Base-by-base conservation (phyloP, 2,888 invertebrate species). In the Agapetus fuscipes region DNA sequence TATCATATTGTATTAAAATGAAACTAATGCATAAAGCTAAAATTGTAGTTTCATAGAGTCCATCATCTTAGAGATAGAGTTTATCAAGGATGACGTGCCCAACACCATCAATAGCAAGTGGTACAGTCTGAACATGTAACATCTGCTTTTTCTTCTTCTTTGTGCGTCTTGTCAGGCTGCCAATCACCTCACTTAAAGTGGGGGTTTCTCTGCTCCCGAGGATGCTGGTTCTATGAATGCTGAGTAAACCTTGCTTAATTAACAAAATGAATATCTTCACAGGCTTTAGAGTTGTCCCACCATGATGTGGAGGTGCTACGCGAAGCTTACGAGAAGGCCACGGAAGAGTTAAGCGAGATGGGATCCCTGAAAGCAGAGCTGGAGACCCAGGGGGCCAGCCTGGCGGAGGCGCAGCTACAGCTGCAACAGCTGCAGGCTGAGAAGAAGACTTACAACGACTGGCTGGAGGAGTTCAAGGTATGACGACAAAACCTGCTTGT, bases 211-310 rank as follows among this genome's bases (percentile, higher is more conserved):
- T n/a, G n/a, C n/a, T n/a, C n/a, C n/a, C n/a, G n/a, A n/a, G n/a
- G n/a, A n/a, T n/a, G n/a, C n/a, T n/a, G n/a, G n/a, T n/a, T 28
- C 11, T 14, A 3, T 13, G 13, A 2, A 12, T 5, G 4, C 17
- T 9, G 16, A 6, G 10, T 25, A 25, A n/a, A 6, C 13, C 10
- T 24, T 7, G 32, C 39, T 24, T 15, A 14, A 34, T 34, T 13
- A 14, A 24, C 6, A 5, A 17, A 2, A 16, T 12, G 2, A n/a
- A 10, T 13, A 11, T 25, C 13, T 35, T 39, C 39, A 10, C 16
- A 69, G 70, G 64, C 71, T 34, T 55, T 73, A 39, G 66, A 72
- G 58, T 70, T 66, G 27, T 69, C 72, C 2, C 69, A 74, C 50
- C 64, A 72, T 17, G 74, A 76, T 53, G 66, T 69, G n/a, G 71